These are phyloP conservation scores for Chauna torquata DNA, from an alignment of 2,113 vertebrate genomes.

Conservation along the genomic window DNA sequence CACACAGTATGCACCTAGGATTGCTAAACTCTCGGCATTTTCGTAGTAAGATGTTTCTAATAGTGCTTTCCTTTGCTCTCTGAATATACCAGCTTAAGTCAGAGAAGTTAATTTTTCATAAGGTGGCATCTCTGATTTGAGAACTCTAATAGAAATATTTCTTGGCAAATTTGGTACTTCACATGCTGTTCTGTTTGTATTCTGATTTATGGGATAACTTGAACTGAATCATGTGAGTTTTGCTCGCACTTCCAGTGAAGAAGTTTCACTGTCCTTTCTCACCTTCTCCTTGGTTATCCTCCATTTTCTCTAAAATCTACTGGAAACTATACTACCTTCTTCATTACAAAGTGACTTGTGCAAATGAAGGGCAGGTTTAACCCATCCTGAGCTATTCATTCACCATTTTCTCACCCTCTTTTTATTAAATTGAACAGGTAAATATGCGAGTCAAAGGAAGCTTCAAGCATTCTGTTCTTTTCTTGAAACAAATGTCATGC, in stretches of 20 bases:
- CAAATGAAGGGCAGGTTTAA: background rate
- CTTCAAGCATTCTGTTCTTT: background rate
- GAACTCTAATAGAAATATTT: background rate
- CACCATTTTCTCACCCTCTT: background rate
- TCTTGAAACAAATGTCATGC: background rate
- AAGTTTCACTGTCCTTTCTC: background rate
- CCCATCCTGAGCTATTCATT: background rate
- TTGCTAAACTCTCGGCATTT: background rate
- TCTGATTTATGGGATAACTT: background rate
- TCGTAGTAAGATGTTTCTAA: background rate
- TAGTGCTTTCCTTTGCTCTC: background rate
- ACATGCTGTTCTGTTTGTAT: background rate
- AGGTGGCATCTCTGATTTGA: background rate
- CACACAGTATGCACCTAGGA: accelerated
- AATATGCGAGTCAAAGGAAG: background rate
- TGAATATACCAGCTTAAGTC: background rate
- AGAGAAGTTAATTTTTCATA: background rate
- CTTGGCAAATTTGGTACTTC: background rate
- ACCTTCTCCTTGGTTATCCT: background rate
- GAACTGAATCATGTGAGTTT: background rate
- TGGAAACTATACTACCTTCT: background rate
- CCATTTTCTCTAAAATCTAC: background rate
- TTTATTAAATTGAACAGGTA: background rate
- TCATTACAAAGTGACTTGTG: background rate
- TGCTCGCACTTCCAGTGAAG: background rate